phyloP scores from a whole-genome alignment of 2,797 vertebrate species.

The Adrianichthys oophorus region DNA sequence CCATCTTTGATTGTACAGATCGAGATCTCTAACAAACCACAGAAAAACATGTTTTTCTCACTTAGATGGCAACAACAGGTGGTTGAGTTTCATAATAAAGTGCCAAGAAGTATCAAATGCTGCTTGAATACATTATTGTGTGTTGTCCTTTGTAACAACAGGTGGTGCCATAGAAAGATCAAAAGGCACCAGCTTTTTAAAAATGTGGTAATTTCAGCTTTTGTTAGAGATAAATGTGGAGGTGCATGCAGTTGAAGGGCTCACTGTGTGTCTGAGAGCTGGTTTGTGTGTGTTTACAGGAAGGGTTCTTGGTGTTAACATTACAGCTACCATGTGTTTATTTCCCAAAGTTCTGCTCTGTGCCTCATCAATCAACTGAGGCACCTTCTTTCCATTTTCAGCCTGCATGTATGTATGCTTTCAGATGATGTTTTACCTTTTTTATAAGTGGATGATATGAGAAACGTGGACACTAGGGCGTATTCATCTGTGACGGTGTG shows the following conservation, averaged over 20 bases:
- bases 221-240: not conserved
- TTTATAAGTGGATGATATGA: slow-evolving; percentile 28
- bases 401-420: slow-evolving; percentile 16
- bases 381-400: slow-evolving; percentile 64
- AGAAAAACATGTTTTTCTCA: no score
- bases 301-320: slow-evolving; percentile 55
- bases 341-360: slow-evolving; percentile 67
- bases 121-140: no score
- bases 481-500: slow-evolving; percentile 12
- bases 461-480: slow-evolving; percentile 27
- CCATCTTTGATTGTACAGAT: no score
- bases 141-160: no score
- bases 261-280: not conserved
- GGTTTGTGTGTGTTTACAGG: slow-evolving; percentile 8
- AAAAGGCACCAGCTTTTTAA: no score
- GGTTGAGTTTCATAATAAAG: no score
- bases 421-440: slow-evolving; percentile 28
- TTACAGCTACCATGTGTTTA: slow-evolving; percentile 71
- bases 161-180: no score
- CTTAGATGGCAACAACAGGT: no score
- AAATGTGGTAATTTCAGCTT: no score
- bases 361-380: slow-evolving; percentile 62
- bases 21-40: no score
- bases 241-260: not conserved
- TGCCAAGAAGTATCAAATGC: no score